Evolutionary conservation across 2,113 vertebrate species (phyloP).

Genomic region (Nannobrachium achirus): DNA sequence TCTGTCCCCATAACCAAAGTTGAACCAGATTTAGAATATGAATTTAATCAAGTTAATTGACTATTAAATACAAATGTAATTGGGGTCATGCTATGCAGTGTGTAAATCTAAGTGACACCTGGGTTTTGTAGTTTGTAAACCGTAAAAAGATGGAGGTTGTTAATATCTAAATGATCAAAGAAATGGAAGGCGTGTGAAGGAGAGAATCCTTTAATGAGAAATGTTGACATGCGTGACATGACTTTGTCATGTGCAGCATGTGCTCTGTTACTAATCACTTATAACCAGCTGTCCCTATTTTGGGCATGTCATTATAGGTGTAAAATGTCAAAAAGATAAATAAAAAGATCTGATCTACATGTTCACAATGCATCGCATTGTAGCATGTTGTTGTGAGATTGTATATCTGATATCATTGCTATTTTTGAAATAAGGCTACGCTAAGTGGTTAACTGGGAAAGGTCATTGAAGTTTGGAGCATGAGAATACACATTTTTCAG

Average conservation of each 20-base stretch:
- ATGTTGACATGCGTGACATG: constrained; percentile 53
- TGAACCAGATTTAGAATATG: constrained; percentile 62
- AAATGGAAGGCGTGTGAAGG: constrained; percentile 62
- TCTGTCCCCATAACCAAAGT: constrained; percentile 45
- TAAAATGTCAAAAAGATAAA: no score
- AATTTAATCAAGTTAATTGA: constrained; percentile 77
- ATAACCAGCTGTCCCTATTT: no score
- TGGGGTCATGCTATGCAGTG: constrained; percentile 49
- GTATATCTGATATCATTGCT: no score
- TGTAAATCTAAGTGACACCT: constrained; percentile 57
- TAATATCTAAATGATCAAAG: constrained; percentile 69
- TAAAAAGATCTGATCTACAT: no score
- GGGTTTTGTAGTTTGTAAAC: constrained; percentile 65
- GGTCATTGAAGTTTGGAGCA: constrained; percentile 29
- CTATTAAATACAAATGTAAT: constrained; percentile 75
- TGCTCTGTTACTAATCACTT: no score
- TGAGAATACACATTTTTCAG: constrained; percentile 27
- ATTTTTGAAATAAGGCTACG: not conserved
- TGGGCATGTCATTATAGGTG: no score
- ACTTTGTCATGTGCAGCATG: constrained; percentile 20
- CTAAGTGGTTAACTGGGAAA: constrained; percentile 53
- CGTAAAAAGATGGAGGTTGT: constrained; percentile 67
- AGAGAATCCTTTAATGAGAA: constrained; percentile 66
- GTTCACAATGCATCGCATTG: no score
- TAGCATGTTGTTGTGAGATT: no score